phyloP scores from a whole-genome alignment of 2,113 vertebrate genomes.

The Psephotus haematonotus region DNA sequence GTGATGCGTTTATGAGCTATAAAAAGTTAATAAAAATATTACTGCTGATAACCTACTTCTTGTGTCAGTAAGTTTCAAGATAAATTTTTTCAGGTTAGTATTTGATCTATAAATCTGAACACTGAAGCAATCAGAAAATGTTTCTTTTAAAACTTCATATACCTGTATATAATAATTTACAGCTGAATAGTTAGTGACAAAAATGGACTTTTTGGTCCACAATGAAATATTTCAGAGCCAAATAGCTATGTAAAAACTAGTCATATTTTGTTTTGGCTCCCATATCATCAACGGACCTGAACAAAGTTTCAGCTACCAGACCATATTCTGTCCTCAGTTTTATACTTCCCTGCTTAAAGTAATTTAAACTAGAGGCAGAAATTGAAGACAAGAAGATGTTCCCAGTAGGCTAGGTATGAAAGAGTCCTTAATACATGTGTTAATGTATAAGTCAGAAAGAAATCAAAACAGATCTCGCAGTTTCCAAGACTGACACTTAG shows the following conservation, averaged over 20 bases:
- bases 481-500: not conserved
- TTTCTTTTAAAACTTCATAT: not conserved
- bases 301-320: not conserved
- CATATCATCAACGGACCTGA: not conserved
- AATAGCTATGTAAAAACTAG: not conserved
- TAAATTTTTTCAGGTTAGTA: not conserved
- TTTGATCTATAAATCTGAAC: not conserved
- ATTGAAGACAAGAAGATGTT: not conserved
- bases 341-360: not conserved
- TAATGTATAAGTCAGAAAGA: not conserved
- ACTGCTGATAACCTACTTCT: not conserved
- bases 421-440: not conserved
- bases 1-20: not conserved
- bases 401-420: not conserved
- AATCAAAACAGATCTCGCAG: not conserved
- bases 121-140: not conserved
- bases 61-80: not conserved
- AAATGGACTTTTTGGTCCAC: not conserved
- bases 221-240: not conserved
- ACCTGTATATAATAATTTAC: not conserved
- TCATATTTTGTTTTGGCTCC: not conserved
- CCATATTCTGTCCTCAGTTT: not conserved
- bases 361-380: not conserved
- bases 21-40: not conserved
- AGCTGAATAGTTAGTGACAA: not conserved